Evolutionary conservation across 2,797 vertebrate species (phyloP).

Genomic region (Chaenodraco wilsoni): DNA sequence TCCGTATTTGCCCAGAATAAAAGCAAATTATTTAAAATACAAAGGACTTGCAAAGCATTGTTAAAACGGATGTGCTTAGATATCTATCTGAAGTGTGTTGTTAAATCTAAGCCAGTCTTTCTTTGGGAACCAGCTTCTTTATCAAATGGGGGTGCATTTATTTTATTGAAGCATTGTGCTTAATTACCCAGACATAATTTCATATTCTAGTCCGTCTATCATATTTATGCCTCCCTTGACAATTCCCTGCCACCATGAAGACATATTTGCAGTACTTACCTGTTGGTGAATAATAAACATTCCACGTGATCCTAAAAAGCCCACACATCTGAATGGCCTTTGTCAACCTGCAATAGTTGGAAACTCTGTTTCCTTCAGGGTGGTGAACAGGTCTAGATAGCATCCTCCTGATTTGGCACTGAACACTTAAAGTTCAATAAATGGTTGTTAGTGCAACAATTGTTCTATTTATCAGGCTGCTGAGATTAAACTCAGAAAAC

Average conservation of each 20-base stretch:
- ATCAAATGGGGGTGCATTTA: too few relatives aligned
- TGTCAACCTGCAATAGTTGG: conserved; percentile 58
- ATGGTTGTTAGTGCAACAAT: conserved; percentile 55
- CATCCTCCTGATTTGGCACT: conserved; percentile 39
- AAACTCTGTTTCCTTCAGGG: conserved; percentile 52
- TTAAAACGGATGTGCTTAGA: not conserved
- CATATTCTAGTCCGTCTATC: not conserved
- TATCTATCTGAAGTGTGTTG: not conserved
- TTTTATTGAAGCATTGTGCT: not conserved
- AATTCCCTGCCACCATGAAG: not conserved
- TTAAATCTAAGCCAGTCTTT: not conserved
- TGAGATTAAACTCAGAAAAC: conserved; percentile 35
- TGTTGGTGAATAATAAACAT: conserved; percentile 19
- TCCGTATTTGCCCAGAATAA: not conserved
- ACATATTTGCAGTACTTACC: conserved; percentile 10
- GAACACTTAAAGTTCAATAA: conserved; percentile 62
- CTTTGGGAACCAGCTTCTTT: not conserved
- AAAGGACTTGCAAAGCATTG: not conserved
- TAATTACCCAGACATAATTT: conserved; percentile 4
- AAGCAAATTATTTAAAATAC: not conserved
- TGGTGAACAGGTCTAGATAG: conserved; percentile 44
- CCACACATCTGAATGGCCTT: conserved; percentile 45
- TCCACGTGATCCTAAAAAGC: conserved; percentile 23
- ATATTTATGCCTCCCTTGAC: not conserved
- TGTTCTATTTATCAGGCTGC: conserved; percentile 46